Percentiles rank a stretch among this genome's conserved stretches.
phyloP scores from a whole-genome alignment of 2,113 vertebrate species.

The Heterotis niloticus region DNA sequence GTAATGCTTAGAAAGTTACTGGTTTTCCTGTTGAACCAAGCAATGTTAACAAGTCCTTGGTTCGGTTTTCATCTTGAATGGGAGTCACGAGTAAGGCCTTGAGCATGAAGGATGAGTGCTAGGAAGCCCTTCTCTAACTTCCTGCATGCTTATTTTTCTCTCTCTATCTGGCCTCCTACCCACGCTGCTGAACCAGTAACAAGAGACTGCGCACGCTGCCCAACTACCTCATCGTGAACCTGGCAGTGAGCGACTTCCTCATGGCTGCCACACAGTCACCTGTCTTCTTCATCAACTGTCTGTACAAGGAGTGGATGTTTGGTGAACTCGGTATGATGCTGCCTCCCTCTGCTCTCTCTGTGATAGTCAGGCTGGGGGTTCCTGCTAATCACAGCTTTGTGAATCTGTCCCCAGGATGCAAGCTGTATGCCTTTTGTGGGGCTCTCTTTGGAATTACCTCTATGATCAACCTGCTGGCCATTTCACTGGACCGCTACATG shows the following conservation, averaged over 20 bases:
- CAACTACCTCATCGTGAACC: conserved; percentile 84
- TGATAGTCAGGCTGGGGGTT: neutral
- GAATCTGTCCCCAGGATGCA: conserved; percentile 53
- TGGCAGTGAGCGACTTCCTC: conserved; percentile 83
- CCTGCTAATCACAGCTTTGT: neutral
- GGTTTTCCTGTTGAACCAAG: no score
- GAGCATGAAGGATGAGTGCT: neutral
- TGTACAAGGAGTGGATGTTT: conserved; percentile 86
- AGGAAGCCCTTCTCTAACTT: no score
- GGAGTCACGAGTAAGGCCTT: neutral
- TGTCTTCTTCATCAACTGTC: conserved; percentile 82
- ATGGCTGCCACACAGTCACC: conserved; percentile 89
- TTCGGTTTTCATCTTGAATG: no score
- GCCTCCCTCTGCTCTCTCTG: neutral
- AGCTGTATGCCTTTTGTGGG: conserved; percentile 90
- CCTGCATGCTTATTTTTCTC: neutral
- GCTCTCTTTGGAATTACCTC: conserved; percentile 89
- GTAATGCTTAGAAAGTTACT: no score
- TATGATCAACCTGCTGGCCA: conserved; percentile 88
- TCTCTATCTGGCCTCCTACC: neutral
- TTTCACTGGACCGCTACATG: conserved; percentile 86
- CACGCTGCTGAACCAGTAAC: conserved; percentile 61
- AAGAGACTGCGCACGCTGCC: conserved; percentile 79
- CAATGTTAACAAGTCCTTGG: no score
- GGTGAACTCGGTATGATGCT: conserved; percentile 74